phyloP scores from a whole-genome alignment of 2,888 invertebrate species.

The Coleophora flavipennella region DNA sequence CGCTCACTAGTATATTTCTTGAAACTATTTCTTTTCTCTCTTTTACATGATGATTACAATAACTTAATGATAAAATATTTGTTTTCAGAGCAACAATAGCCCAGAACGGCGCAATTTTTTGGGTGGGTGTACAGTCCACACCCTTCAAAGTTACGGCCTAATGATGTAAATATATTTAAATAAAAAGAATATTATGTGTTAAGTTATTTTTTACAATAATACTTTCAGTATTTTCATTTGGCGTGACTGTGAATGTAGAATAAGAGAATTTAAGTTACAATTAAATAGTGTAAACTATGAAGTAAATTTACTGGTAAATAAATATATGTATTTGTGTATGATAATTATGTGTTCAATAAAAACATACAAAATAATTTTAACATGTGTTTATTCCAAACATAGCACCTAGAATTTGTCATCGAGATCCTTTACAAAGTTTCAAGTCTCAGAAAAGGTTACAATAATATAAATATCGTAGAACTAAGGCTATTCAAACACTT shows the following conservation, averaged over 20 bases:
- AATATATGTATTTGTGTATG: not conserved
- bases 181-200: not conserved
- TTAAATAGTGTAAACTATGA: not conserved
- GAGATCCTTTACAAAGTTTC: conserved; percentile 46
- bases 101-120: conserved; percentile 78
- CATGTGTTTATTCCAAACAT: conserved; percentile 53
- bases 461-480: conserved; percentile 25
- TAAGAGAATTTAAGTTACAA: not conserved
- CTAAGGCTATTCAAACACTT: conserved; percentile 26
- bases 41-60: no score
- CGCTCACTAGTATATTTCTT: no score
- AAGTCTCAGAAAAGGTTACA: conserved; percentile 28
- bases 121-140: conserved; percentile 78
- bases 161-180: conserved; percentile 2
- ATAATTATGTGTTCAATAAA: conserved; percentile 8
- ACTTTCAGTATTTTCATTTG: conserved; percentile 3
- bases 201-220: conserved; percentile 1
- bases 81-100: conserved; percentile 78
- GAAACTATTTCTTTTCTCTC: no score
- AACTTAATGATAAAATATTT: no score
- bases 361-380: conserved; percentile 26
- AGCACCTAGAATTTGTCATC: conserved; percentile 62
- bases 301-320: no score
- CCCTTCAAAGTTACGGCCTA: conserved; percentile 66
- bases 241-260: conserved; percentile 3